Evolutionary conservation across 2,888 invertebrate genomes (phyloP).

Genomic region (Lottia scabra): DNA sequence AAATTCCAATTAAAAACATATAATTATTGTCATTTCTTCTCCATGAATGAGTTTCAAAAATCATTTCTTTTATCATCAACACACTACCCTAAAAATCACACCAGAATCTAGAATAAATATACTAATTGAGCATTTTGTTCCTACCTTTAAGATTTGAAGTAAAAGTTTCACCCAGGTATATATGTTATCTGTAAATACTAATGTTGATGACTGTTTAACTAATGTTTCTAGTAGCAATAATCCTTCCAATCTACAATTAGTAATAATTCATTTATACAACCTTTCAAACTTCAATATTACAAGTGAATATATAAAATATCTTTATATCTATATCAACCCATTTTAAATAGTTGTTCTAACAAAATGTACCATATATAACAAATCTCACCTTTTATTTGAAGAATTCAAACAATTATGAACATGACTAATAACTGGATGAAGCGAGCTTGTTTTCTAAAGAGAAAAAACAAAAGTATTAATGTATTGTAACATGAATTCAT

Average conservation of each 20-base stretch:
- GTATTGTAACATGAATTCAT: no score
- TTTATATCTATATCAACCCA: background rate
- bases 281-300: background rate
- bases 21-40: no score
- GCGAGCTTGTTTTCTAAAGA: constrained; percentile 27
- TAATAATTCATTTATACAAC: background rate
- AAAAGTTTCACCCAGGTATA: constrained; percentile 43
- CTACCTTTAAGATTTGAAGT: constrained; percentile 43
- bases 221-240: constrained; percentile 38
- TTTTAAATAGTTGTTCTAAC: background rate
- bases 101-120: no score
- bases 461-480: constrained; percentile 7
- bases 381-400: constrained; percentile 37
- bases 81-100: no score
- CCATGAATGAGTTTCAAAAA: no score
- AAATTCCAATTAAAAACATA: no score
- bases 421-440: constrained; percentile 38
- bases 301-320: background rate
- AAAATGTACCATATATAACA: background rate
- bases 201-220: constrained; percentile 39
- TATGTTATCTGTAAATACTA: constrained; percentile 41
- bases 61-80: no score
- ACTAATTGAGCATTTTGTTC: no score
- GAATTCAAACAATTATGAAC: constrained; percentile 40
- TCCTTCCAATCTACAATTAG: constrained; percentile 35